These are phyloP conservation scores for Microctonus brassicae DNA, from an alignment of 2,888 invertebrate genomes.

Conservation along the genomic window DNA sequence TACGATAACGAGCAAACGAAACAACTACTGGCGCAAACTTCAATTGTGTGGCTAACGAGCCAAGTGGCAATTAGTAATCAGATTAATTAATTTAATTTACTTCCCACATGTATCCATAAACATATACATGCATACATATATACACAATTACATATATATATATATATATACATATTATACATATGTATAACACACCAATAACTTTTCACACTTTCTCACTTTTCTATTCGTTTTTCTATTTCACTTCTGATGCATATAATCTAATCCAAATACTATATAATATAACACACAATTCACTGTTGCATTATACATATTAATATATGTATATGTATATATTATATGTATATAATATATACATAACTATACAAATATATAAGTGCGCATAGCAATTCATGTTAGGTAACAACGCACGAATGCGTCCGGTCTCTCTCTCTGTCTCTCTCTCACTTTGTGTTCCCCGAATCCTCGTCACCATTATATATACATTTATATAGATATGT, in stretches of 20 bases:
- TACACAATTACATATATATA: background rate
- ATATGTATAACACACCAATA: too few species aligned
- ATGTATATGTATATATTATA: background rate
- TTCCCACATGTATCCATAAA: constrained; percentile 2
- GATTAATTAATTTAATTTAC: constrained; percentile 49
- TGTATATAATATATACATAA: constrained; percentile 30
- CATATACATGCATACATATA: constrained; percentile 8
- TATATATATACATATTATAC: background rate
- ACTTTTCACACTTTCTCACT: background rate
- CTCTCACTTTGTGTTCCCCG: background rate
- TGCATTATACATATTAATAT: background rate
- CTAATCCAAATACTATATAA: background rate
- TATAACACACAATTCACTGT: background rate
- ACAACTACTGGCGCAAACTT: constrained; percentile 41
- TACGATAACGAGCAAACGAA: constrained; percentile 39
- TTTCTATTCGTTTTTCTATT: constrained; percentile 14
- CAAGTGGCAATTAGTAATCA: constrained; percentile 50
- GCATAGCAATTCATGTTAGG: constrained; percentile 31
- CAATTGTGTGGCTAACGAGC: constrained; percentile 48
- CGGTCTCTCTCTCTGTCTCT: background rate
- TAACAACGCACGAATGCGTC: background rate
- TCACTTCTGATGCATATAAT: too few species aligned
- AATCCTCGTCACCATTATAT: background rate
- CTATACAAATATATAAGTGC: constrained; percentile 40
- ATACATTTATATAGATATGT: background rate